Conservation (phyloP, 2,888 invertebrate genomes). For the Chouioia cunea region DNA sequence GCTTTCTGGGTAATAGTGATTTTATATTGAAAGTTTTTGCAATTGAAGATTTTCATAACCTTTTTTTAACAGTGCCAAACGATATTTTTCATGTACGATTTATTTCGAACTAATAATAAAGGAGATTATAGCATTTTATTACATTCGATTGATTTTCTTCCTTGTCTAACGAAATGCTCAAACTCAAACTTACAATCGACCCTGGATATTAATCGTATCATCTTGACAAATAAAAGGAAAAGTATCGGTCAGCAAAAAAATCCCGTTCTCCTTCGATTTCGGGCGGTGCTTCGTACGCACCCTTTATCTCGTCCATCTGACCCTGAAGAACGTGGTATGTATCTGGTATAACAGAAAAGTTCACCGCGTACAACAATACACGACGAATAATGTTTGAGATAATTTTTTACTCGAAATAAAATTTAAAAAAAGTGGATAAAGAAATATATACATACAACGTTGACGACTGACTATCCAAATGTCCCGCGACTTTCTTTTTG, state of each 20-base stretch:
- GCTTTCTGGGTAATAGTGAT: too few relatives aligned
- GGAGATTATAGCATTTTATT: too few relatives aligned
- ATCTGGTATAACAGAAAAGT: not conserved
- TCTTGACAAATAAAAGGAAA: constrained; percentile 3
- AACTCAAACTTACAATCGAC: constrained; percentile 10
- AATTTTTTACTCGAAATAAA: not conserved
- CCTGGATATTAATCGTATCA: constrained; percentile 18
- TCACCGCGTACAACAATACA: constrained; percentile 37
- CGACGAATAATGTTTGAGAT: constrained; percentile 39
- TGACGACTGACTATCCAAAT: constrained; percentile 35
- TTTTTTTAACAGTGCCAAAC: too few relatives aligned
- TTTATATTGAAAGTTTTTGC: too few relatives aligned
- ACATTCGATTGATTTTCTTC: too few relatives aligned
- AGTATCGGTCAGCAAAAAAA: not conserved
- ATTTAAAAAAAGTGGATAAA: not conserved
- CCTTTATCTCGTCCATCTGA: constrained; percentile 40
- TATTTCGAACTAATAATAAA: too few relatives aligned
- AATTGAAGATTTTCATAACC: too few relatives aligned
- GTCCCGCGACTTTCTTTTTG: constrained; percentile 21
- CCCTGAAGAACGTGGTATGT: constrained; percentile 19
- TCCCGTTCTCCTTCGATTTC: constrained; percentile 36
- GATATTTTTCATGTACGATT: too few relatives aligned
- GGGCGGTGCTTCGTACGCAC: constrained; percentile 6
- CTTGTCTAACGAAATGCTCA: constrained; percentile 14
- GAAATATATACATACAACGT: not conserved